Conservation (phyloP, 1,140 invertebrate genomes). For the Papilio polyxenes region DNA sequence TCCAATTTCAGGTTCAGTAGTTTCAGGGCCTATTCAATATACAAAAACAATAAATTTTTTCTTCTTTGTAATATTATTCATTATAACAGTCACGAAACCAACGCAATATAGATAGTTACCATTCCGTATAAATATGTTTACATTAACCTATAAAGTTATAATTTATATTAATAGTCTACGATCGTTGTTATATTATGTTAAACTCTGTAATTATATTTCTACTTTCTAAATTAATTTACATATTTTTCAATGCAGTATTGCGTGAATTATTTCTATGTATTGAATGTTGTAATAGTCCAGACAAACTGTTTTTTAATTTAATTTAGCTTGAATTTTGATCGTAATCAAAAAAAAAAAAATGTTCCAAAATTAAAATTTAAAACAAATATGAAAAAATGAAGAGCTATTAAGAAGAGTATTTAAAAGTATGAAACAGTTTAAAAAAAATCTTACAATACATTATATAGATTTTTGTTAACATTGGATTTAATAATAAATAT, state of each 20-base stretch:
- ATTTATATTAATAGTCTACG: slow-evolving; percentile 36
- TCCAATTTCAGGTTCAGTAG: no score
- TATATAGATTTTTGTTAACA: background rate
- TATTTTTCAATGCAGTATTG: slow-evolving; percentile 22
- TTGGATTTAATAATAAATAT: background rate
- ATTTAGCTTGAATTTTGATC: no score
- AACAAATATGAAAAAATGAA: background rate
- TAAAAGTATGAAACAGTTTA: no score
- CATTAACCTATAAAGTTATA: slow-evolving; percentile 40
- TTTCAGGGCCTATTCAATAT: background rate
- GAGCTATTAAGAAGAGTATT: no score
- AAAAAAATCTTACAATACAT: no score
- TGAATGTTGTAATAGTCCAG: background rate
- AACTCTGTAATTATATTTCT: slow-evolving; percentile 33
- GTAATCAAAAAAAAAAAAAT: background rate
- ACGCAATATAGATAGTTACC: slow-evolving; percentile 4
- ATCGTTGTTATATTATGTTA: slow-evolving; percentile 28
- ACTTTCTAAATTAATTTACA: slow-evolving; percentile 34
- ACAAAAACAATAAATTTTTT: no score
- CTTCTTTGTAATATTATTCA: background rate
- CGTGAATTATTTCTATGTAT: background rate
- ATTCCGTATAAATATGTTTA: slow-evolving; percentile 33
- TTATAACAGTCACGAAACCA: slow-evolving; percentile 29
- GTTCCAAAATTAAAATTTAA: background rate
- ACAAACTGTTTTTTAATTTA: background rate